A percentile compares a stretch with the other conserved stretches of the same genome.
Evolutionary conservation across 2,888 invertebrate species (phyloP).

Genomic region (Ochropleura plecta): DNA sequence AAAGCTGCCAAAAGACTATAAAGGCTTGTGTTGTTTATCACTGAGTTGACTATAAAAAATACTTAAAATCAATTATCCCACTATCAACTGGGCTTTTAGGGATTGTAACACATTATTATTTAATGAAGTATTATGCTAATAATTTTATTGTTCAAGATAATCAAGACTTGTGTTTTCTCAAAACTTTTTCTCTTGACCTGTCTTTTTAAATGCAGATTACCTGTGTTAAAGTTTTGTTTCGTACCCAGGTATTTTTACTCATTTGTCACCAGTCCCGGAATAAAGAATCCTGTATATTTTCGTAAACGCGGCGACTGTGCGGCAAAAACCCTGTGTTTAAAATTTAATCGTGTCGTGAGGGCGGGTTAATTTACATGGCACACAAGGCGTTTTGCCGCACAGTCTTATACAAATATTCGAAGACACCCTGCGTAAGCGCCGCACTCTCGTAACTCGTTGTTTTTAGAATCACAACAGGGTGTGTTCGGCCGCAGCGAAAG

Average conservation of each 20-base stretch:
- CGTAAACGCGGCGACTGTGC: no score
- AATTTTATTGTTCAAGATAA: conserved; percentile 8
- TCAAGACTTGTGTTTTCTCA: conserved; percentile 8
- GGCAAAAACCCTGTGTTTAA: no score
- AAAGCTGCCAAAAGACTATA: not conserved
- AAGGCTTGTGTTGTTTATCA: not conserved
- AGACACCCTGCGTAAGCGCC: no score
- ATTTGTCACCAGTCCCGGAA: not conserved
- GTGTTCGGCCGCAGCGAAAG: not conserved
- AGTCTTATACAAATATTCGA: no score
- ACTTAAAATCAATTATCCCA: conserved; percentile 20
- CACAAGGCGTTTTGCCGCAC: no score
- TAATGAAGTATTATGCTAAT: not conserved
- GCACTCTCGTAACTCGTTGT: no score
- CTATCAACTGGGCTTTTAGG: not conserved
- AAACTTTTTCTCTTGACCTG: conserved; percentile 1
- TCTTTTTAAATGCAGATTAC: not conserved
- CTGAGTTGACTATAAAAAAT: conserved; percentile 1
- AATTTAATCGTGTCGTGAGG: no score
- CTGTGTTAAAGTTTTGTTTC: not conserved
- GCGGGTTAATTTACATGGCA: no score
- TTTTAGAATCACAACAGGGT: no score
- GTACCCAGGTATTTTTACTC: not conserved
- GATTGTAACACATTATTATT: not conserved
- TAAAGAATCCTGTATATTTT: no score